Evolutionary conservation across 23 tunicate genomes (phyloP).

Genomic region (Oikopleura vanhoeffeni): DNA sequence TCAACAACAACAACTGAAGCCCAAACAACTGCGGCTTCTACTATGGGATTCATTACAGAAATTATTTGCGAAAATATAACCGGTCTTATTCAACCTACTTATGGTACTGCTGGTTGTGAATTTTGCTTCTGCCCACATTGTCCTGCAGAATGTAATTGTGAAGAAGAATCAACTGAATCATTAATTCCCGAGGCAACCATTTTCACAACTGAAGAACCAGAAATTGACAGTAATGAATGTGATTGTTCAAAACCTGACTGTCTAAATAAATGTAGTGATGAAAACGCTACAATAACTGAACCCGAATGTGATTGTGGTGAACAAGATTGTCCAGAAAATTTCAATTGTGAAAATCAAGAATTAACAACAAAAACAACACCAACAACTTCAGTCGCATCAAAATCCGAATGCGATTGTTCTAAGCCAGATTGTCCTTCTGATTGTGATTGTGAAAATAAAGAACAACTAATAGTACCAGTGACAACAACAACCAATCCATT

Average conservation of each 20-base stretch:
- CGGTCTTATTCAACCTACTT: no score
- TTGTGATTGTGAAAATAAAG: no score
- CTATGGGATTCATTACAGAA: not conserved
- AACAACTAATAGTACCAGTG: not conserved
- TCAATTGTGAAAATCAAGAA: slow-evolving; percentile 18
- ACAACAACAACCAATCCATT: not conserved
- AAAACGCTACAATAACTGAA: not conserved
- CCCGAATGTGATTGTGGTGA: not conserved
- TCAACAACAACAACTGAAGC: not conserved
- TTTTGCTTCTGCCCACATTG: no score
- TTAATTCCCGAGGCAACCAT: no score
- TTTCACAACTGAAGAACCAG: no score
- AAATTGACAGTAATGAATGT: no score
- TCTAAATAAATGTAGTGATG: not conserved
- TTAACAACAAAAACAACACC: slow-evolving; percentile 32
- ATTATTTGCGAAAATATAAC: no score
- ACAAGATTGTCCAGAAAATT: not conserved
- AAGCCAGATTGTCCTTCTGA: not conserved
- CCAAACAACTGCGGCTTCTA: not conserved
- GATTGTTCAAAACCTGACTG: not conserved
- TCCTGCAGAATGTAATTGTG: not conserved
- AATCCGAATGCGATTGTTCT: slow-evolving; percentile 1
- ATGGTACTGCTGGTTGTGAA: no score
- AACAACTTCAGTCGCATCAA: slow-evolving; percentile 13
- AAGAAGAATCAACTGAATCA: not conserved